Evolutionary conservation across 2,888 invertebrate species (phyloP), one percentile per base, ranked within the genome.

Genomic region (Macrophya annulata): DNA sequence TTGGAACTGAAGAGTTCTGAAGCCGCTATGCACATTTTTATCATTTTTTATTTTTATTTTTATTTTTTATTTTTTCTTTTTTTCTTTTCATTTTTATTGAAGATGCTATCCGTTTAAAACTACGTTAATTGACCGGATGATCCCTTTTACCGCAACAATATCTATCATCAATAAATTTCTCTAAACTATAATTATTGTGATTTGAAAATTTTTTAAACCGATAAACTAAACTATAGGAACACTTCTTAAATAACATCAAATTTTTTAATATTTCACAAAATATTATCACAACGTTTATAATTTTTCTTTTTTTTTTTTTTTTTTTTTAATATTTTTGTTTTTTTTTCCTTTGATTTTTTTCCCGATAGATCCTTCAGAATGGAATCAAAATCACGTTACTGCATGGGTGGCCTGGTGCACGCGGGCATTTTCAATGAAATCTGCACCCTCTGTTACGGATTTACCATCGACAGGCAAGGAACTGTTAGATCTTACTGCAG

Each of bases 391-490:
- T 48, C 95, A 96, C 91, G 95, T 96, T 87, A 93, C 93, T 85
- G 94, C 94, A 76, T 96, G 96, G 96, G 92, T 96, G 74, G 92
- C 93, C 68, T 96, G 96, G 96, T 95, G 95, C 89, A 94, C 94
- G 48, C 94, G 94, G 84, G 95, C 95, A 89, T 96, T 96, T 90
- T 93, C 95, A 62, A 94, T 96, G 86, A 93, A 94, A 74, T 95
- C 95, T 8, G 90, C 93, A 86, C 95, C 95, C 59, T 94, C 94
- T 88, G 90, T 94, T 4, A 88, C 92, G 37, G 93, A 94, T 87
- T 95, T 96, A 91, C 96, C 96, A 10, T 93, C 91, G 85, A 94
- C 93, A 6, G 96, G 96, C 5, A 90, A 91, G 43, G 95, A 95
- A 87, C 93, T 96, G 51, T 94, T 96, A 88, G 92, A 94, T 74